A percentile compares a stretch with the other conserved stretches of the same genome.
Evolutionary conservation across 2,888 invertebrate species (phyloP).

Genomic region (Heliothis peltigera): DNA sequence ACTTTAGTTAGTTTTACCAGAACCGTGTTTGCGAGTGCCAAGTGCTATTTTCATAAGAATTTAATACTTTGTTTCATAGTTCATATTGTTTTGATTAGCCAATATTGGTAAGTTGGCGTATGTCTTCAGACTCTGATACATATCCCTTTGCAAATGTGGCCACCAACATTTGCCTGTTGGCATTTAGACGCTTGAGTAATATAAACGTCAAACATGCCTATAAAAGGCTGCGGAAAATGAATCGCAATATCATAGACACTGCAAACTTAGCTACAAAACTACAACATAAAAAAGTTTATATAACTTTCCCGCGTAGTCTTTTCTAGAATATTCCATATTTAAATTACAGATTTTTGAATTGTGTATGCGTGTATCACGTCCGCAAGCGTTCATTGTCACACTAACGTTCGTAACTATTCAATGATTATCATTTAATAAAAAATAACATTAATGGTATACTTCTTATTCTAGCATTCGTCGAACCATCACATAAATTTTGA

Average conservation of each 20-base stretch:
- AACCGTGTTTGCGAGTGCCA: conserved; percentile 26
- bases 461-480: conserved; percentile 67
- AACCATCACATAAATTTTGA: conserved; percentile 65
- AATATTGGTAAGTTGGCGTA: not conserved
- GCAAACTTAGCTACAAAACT: conserved; percentile 42
- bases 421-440: conserved; percentile 67
- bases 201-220: conserved; percentile 26
- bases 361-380: conserved; percentile 32
- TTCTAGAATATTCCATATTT: conserved; percentile 18
- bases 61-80: conserved; percentile 42
- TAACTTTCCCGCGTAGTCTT: conserved; percentile 26
- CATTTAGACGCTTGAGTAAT: conserved; percentile 29
- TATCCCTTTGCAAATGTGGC: conserved; percentile 15
- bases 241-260: conserved; percentile 32
- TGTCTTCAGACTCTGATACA: not conserved
- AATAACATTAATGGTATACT: conserved; percentile 81
- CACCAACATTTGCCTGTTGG: conserved; percentile 7
- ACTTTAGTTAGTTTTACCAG: conserved; percentile 20
- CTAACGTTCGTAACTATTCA: conserved; percentile 49
- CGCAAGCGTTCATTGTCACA: conserved; percentile 45
- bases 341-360: conserved; percentile 13
- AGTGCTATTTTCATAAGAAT: conserved; percentile 46
- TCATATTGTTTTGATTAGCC: conserved; percentile 8
- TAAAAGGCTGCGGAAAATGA: conserved; percentile 18
- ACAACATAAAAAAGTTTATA: conserved; percentile 33